Evolutionary conservation across 2,888 invertebrate genomes (phyloP).

Genomic region (Tinea pellionella): DNA sequence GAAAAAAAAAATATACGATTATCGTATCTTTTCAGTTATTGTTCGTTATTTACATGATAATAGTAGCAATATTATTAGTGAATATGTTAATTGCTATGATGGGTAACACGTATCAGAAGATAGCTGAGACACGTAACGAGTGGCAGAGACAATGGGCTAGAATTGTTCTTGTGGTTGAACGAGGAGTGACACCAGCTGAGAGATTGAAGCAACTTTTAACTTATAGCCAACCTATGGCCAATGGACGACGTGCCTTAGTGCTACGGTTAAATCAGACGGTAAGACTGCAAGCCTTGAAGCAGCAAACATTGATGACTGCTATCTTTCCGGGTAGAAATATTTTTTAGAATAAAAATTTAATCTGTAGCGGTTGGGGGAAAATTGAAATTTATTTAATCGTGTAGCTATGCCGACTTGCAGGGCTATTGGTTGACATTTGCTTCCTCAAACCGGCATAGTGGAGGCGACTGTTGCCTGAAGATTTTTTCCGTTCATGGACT

Average conservation of each 20-base stretch:
- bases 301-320: too few species aligned
- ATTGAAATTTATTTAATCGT: too few species aligned
- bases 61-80: slow-evolving; percentile 93
- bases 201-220: slow-evolving; percentile 85
- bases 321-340: neutral
- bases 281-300: too few species aligned
- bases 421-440: too few species aligned
- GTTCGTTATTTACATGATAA: slow-evolving; percentile 97
- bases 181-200: slow-evolving; percentile 93
- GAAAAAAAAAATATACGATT: too few species aligned
- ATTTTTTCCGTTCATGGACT: too few species aligned
- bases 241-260: slow-evolving; percentile 86
- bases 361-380: too few species aligned
- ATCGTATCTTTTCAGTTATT: slow-evolving; percentile 76
- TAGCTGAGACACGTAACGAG: slow-evolving; percentile 96
- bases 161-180: slow-evolving; percentile 95
- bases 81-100: slow-evolving; percentile 99
- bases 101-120: slow-evolving; percentile 99
- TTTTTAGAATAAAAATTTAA: too few species aligned
- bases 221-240: slow-evolving; percentile 96
- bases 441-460: too few species aligned
- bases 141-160: slow-evolving; percentile 99
- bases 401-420: too few species aligned
- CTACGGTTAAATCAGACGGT: slow-evolving; percentile 90
- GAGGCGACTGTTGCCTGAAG: too few species aligned